Evolutionary conservation across 1,140 invertebrate genomes (phyloP).

Genomic region (Battus philenor): DNA sequence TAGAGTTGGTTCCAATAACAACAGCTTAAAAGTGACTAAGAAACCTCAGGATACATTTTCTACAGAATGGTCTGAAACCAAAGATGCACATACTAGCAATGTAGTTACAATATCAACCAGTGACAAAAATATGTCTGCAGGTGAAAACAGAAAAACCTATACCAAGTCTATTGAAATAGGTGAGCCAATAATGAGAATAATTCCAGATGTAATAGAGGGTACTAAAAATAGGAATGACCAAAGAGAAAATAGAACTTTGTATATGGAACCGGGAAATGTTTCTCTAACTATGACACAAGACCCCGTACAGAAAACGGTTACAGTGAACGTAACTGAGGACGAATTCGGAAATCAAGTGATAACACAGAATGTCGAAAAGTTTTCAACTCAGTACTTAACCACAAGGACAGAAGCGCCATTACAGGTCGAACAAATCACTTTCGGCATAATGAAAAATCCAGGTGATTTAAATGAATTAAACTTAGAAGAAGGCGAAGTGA

Average conservation of each 20-base stretch:
- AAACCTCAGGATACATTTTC: conserved; percentile 41
- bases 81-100: conserved; percentile 44
- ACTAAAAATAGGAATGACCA: conserved; percentile 49
- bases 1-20: conserved; percentile 66
- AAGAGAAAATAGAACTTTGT: conserved; percentile 54
- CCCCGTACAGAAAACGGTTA: conserved; percentile 69
- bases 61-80: conserved; percentile 46
- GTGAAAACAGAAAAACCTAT: conserved; percentile 49
- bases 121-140: conserved; percentile 35
- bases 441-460: conserved; percentile 61
- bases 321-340: conserved; percentile 70
- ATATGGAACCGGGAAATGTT: conserved; percentile 64
- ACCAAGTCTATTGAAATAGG: conserved; percentile 74
- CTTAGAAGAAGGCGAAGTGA: conserved; percentile 63
- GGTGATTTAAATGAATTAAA: conserved; percentile 50
- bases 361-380: conserved; percentile 70
- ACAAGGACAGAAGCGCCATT: conserved; percentile 59
- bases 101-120: conserved; percentile 68
- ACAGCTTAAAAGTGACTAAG: conserved; percentile 55
- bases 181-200: conserved; percentile 47
- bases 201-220: conserved; percentile 67
- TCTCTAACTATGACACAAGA: conserved; percentile 67
- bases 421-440: conserved; percentile 69
- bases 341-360: conserved; percentile 73
- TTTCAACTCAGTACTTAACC: conserved; percentile 59